Evolutionary conservation across 2,888 invertebrate genomes (phyloP), one percentile per base, ranked within the genome.

Genomic region (Agrotis clavis): DNA sequence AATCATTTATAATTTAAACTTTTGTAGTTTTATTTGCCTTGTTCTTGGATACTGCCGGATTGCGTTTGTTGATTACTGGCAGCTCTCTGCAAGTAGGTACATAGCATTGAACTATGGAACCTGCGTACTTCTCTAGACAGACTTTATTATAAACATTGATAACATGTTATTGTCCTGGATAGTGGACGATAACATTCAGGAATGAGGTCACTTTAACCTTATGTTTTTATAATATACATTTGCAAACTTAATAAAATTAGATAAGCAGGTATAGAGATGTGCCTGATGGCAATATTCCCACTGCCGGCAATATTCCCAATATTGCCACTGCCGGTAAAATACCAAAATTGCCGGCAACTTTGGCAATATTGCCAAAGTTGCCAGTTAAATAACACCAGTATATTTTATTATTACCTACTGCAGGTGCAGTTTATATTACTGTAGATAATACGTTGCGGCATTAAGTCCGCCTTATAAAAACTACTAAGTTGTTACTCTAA

Each of bases 1-100:
- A 84, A 77, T 75, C 81, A 84, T 81, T 80, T 62, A 84, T 81
- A 70, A 67, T 70, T 66, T 59, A 64, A 9, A 11, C 14, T 53
- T 63, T 61, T 67, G 65, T 80, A 18, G 66, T 80, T 80, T 80
- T 75, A 81, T 84, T 79, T 77, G 14, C 18, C n/a, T 47, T 11
- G 21, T 25, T 56, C 4, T 53, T 61, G 4, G 50, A 81, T 2
- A 65, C n/a, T 51, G 25, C 30, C 16, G 18, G n/a, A 16, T 21
- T 19, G n/a, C n/a, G n/a, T n/a, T 14, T 18, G 19, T n/a, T n/a
- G n/a, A 25, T 70, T 41, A 14, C 11, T 21, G 30, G 13, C 7
- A 9, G 2, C 19, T 41, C 11, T 74, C 4, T 50, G 19, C 47
- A 19, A 65, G 47, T 25, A 18, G 53, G 21, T 25, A 54, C 25